phyloP scores from a whole-genome alignment of 2,888 invertebrate species.

The Rosalia funebris region DNA sequence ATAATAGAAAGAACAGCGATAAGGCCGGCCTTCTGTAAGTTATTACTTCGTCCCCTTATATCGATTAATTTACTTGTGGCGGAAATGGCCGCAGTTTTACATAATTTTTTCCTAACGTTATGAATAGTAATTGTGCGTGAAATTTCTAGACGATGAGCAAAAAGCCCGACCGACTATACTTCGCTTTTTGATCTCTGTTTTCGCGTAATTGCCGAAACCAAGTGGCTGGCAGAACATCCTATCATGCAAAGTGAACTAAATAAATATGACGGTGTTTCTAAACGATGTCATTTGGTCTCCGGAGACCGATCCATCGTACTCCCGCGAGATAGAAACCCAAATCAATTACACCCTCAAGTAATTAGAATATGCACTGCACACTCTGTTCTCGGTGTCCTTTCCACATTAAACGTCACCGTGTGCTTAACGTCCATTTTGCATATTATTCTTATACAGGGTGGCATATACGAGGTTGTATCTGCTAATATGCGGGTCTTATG shows the following conservation, averaged over 20 bases:
- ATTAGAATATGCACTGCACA: conserved; percentile 52
- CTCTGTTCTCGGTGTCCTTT: conserved; percentile 23
- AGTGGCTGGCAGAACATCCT: conserved; percentile 38
- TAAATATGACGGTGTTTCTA: conserved; percentile 47
- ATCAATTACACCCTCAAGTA: conserved; percentile 55
- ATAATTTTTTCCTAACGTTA: conserved; percentile 23
- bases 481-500: too few relatives aligned
- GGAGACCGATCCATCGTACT: conserved; percentile 52
- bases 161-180: neutral
- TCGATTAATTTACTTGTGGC: conserved; percentile 22
- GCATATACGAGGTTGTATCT: too few relatives aligned
- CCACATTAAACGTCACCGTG: conserved; percentile 20
- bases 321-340: conserved; percentile 51
- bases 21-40: too few relatives aligned
- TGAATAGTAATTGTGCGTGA: conserved; percentile 30
- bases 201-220: conserved; percentile 33
- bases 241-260: conserved; percentile 45
- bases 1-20: too few relatives aligned
- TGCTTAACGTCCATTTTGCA: conserved; percentile 20
- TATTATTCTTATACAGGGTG: conserved; percentile 16
- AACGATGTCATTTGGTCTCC: conserved; percentile 47
- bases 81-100: conserved; percentile 15
- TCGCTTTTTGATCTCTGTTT: conserved; percentile 17
- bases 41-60: conserved; percentile 7
- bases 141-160: conserved; percentile 23